A percentile compares a stretch with the other conserved stretches of the same genome.
Evolutionary conservation across 2,113 vertebrate genomes (phyloP).

Genomic region (Micromys minutus): DNA sequence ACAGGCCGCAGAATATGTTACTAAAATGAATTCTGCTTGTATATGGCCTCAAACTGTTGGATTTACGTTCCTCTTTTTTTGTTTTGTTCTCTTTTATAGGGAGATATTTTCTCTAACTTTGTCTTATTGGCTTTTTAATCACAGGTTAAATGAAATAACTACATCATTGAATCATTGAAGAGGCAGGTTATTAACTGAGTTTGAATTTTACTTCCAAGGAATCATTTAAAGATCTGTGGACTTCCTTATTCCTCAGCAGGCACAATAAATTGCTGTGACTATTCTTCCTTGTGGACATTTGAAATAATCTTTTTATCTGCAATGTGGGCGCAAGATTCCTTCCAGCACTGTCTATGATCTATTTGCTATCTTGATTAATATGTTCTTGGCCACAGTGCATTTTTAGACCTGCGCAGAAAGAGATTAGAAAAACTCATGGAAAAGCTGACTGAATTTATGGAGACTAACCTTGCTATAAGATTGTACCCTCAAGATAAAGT

Average conservation of each 20-base stretch:
- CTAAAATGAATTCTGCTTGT: constrained; percentile 13
- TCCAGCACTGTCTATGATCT: neutral
- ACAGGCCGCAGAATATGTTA: neutral
- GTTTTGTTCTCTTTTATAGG: neutral
- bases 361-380: constrained; percentile 26
- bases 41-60: neutral
- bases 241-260: neutral
- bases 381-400: neutral
- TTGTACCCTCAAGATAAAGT: neutral
- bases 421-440: neutral
- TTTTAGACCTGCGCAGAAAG: constrained; percentile 20
- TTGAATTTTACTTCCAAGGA: constrained; percentile 38
- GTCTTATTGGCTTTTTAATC: constrained; percentile 22
- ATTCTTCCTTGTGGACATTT: neutral
- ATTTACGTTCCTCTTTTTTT: neutral
- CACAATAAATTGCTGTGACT: neutral
- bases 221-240: neutral
- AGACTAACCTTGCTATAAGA: neutral
- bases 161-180: constrained; percentile 28
- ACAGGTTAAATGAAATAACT: neutral
- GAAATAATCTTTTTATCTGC: neutral
- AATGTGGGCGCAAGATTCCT: neutral
- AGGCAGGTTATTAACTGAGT: neutral
- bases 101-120: constrained; percentile 20
- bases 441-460: constrained; percentile 16